phyloP scores from a whole-genome alignment of 2,888 invertebrate genomes.

The Tanaodytes sp. region DNA sequence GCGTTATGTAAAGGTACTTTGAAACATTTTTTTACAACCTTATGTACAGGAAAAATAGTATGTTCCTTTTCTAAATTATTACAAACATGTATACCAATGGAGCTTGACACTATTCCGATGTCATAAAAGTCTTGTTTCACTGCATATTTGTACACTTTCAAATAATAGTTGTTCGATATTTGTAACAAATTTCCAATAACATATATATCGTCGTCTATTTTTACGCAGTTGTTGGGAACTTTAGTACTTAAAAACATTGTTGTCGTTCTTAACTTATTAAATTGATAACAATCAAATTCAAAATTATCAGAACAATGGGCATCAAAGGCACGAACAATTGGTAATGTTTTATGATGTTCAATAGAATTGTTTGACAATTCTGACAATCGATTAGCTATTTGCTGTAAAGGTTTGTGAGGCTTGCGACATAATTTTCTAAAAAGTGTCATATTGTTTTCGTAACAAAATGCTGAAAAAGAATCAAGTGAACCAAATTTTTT shows the following conservation, averaged over 20 bases:
- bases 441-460: slow-evolving; percentile 31
- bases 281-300: background rate
- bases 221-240: slow-evolving; percentile 16
- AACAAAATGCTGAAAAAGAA: slow-evolving; percentile 27
- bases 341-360: background rate
- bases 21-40: too few relatives aligned
- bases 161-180: too few relatives aligned
- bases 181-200: too few relatives aligned
- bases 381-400: slow-evolving; percentile 24
- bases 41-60: too few relatives aligned
- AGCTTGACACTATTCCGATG: too few relatives aligned
- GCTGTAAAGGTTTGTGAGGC: slow-evolving; percentile 22
- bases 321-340: background rate
- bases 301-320: background rate
- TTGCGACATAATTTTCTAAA: slow-evolving; percentile 27
- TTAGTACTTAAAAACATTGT: background rate
- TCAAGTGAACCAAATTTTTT: slow-evolving; percentile 23
- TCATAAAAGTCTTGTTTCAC: too few relatives aligned
- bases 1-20: too few relatives aligned
- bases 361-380: slow-evolving; percentile 1
- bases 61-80: too few relatives aligned
- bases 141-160: too few relatives aligned
- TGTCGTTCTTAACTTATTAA: background rate
- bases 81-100: too few relatives aligned
- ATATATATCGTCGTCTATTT: too few relatives aligned